A percentile compares a stretch with the other conserved stretches of the same genome.
Evolutionary conservation across 92 coral and sea anemone species (phyloP).

Genomic region (Parazoanthus swiftii): DNA sequence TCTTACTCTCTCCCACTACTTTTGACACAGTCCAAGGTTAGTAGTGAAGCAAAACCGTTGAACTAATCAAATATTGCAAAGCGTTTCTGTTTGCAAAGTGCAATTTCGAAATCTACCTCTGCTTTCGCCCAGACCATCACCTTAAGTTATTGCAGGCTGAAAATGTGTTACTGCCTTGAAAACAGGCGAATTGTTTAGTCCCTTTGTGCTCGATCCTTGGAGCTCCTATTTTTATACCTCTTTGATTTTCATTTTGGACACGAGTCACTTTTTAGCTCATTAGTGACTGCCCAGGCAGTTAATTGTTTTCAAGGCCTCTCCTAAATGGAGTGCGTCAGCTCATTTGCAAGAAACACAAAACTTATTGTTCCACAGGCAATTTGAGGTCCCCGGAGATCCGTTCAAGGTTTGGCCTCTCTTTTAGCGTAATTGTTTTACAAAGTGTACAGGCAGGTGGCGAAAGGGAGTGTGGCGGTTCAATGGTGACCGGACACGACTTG

Average conservation of each 20-base stretch:
- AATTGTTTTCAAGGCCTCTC: not conserved
- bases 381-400: constrained; percentile 31
- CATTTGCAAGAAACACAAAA: not conserved
- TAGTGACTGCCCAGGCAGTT: not conserved
- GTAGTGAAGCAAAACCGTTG: not conserved
- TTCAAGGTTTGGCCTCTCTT: not conserved
- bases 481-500: not conserved
- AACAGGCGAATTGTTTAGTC: not conserved
- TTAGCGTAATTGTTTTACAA: constrained; percentile 36
- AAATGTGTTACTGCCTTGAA: not conserved
- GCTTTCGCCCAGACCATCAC: not conserved
- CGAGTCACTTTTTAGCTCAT: constrained; percentile 16
- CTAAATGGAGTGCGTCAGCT: not conserved
- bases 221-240: not conserved
- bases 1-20: not conserved
- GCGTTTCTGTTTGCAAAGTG: not conserved
- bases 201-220: not conserved
- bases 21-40: not conserved
- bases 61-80: not conserved
- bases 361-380: constrained; percentile 11
- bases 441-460: constrained; percentile 33
- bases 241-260: constrained; percentile 7
- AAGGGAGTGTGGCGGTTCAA: not conserved
- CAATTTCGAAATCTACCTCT: not conserved
- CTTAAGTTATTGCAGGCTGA: not conserved